Conservation (phyloP, 2,113 vertebrate species). For the Eira barbara region DNA sequence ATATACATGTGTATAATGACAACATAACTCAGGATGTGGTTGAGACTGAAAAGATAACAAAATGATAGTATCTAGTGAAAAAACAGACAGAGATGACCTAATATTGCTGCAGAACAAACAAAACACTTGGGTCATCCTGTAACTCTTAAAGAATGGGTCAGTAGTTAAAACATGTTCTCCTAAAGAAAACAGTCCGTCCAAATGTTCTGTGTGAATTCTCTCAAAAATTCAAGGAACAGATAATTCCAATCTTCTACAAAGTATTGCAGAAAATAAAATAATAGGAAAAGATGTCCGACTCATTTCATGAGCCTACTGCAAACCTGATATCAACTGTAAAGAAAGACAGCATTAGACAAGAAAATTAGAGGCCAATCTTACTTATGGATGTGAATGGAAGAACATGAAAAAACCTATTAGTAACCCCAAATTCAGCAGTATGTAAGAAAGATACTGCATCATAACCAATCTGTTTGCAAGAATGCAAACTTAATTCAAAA, state of each 20-base stretch:
- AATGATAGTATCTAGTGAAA: neutral
- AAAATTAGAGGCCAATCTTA: conserved; percentile 3
- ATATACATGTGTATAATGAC: neutral
- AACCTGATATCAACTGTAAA: neutral
- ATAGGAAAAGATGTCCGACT: neutral
- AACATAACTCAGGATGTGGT: neutral
- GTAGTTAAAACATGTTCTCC: neutral
- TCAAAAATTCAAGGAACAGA: conserved; percentile 10
- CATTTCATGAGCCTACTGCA: neutral
- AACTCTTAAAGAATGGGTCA: neutral
- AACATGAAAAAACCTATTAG: neutral
- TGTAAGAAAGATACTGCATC: neutral
- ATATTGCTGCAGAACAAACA: neutral
- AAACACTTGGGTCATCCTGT: neutral
- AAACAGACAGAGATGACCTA: neutral
- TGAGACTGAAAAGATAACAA: neutral
- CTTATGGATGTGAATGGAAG: conserved; percentile 34
- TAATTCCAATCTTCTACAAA: neutral
- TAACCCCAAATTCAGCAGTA: neutral
- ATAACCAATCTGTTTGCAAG: neutral
- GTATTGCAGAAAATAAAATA: conserved; percentile 12
- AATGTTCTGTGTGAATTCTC: neutral
- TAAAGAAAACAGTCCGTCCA: neutral
- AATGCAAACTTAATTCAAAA: conserved; percentile 1
- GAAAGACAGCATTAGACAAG: neutral